Evolutionary conservation across 2,888 invertebrate genomes (phyloP).

Genomic region (Eilema caniola): DNA sequence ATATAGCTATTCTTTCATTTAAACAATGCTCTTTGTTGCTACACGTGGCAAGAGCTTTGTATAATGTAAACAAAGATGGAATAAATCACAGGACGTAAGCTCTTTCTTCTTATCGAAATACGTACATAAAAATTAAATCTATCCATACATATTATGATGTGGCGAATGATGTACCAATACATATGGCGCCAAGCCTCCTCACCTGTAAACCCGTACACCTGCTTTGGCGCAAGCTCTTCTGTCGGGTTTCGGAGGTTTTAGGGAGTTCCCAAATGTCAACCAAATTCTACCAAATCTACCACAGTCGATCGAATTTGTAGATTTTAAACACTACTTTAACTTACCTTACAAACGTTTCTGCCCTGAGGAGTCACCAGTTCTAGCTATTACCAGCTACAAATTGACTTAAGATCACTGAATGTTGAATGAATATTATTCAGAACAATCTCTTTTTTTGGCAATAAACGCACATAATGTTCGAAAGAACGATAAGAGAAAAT

Average conservation of each 20-base stretch:
- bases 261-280: no score
- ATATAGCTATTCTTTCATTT: slow-evolving; percentile 60
- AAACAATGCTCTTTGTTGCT: slow-evolving; percentile 73
- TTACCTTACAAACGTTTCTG: no score
- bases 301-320: no score
- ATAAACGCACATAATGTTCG: background rate
- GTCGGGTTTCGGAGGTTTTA: no score
- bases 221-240: no score
- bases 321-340: no score
- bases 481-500: background rate
- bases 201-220: no score
- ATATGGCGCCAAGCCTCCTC: no score
- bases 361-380: background rate
- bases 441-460: background rate
- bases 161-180: no score
- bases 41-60: slow-evolving; percentile 26
- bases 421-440: background rate
- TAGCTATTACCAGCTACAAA: background rate
- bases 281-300: no score
- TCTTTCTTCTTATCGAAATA: background rate
- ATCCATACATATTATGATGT: no score
- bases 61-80: slow-evolving; percentile 38
- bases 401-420: background rate
- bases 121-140: no score
- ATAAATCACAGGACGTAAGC: slow-evolving; percentile 20